Base-by-base conservation (phyloP, 2,113 vertebrate genomes). In the Pyxicephalus adspersus region DNA sequence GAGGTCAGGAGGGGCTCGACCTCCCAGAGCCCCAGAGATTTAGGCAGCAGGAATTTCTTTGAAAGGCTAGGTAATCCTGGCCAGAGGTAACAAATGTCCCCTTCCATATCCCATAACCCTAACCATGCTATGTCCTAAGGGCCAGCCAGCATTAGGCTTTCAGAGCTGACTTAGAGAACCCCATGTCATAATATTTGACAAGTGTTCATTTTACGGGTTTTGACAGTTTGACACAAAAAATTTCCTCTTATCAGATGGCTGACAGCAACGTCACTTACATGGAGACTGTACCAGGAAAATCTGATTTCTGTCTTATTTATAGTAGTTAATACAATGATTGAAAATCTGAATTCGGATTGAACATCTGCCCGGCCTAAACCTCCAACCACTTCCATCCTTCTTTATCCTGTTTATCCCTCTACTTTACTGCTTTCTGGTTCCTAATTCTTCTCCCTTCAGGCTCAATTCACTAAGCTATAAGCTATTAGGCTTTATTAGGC, bases 21-120 rank as follows among this genome's bases (percentile, higher is more conserved):
- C 58, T 23, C 26, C 23, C 16, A 73, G 50, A 81, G 20, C 0
- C 51, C 16, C 73, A 23, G 65, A 51, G 60, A 74, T 51, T 64
- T 55, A 81, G 54, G 22, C 64, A 38, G 54, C 9, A 70, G 61
- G 79, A 81, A 81, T 81, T 45, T 20, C 79, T 73, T 81, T 81
- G 79, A 81, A 81, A 73, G 67, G 51, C 29, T n/a, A 2, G 34
- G 1, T 81, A 81, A 81, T 72, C 67, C 78, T 73, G 67, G 58
- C 78, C 58, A 64, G 60, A 3, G 68, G 78, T 64, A 50, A 64
- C 20, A 22, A 52, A 64, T n/a, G 70, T 63, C 74, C 58, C 29
- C 15, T 51, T 22, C 77, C 45, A 29, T 51, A 51, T 80, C 57
- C 66, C 66, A 31, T 80, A 25, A 64, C 60, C 70, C 34, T 55